Conservation (phyloP, 2,113 vertebrate species). For the Perognathus longimembris region DNA sequence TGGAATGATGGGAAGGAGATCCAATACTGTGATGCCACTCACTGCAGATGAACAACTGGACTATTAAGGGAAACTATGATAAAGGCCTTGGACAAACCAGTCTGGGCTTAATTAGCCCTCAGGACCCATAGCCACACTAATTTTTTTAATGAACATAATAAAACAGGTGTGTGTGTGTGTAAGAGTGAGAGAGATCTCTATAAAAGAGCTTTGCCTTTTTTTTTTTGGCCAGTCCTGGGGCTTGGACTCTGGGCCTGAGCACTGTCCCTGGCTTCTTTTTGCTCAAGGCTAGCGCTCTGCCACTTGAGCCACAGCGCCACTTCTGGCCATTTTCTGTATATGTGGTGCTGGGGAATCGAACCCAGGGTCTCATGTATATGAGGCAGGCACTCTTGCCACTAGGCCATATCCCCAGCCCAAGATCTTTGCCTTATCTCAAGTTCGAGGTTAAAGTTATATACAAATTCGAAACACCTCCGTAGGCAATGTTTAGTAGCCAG, state of each 20-base stretch:
- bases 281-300: too few relatives aligned
- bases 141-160: conserved; percentile 12
- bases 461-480: background rate
- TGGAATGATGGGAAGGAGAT: background rate
- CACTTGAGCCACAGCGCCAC: too few relatives aligned
- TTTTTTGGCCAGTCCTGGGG: too few relatives aligned
- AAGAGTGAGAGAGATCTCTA: background rate
- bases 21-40: background rate
- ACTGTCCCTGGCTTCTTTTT: too few relatives aligned
- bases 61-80: background rate
- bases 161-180: background rate
- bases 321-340: too few relatives aligned
- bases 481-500: background rate
- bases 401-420: too few relatives aligned
- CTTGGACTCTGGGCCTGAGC: too few relatives aligned
- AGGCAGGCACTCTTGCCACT: too few relatives aligned
- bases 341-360: too few relatives aligned
- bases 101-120: background rate
- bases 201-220: background rate
- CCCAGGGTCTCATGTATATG: too few relatives aligned
- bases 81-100: background rate
- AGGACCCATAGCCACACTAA: background rate
- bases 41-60: background rate
- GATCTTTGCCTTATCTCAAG: background rate
- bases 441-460: background rate